These are phyloP conservation scores for Heliconius melpomene DNA, from an alignment of 1,140 invertebrate species.

Conservation along the genomic window DNA sequence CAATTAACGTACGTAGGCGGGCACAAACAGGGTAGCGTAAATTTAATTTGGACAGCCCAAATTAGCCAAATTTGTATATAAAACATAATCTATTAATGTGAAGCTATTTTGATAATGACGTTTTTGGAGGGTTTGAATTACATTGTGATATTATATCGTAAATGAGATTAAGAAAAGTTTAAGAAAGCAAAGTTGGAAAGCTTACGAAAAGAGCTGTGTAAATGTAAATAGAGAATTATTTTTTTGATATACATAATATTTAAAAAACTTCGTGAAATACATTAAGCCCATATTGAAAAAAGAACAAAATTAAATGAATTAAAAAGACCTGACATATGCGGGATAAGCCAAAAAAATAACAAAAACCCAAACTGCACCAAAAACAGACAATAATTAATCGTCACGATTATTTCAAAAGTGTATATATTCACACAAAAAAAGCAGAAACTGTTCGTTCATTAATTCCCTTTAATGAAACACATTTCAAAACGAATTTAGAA, in stretches of 20 bases:
- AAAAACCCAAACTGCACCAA: not conserved
- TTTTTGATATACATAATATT: no score
- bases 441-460: conserved; percentile 7
- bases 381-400: not conserved
- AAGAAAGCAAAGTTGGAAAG: no score
- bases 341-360: no score
- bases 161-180: not conserved
- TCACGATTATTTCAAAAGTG: not conserved
- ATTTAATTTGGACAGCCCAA: conserved; percentile 20
- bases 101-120: conserved; percentile 3
- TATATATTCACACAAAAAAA: not conserved
- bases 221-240: no score
- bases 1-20: conserved; percentile 23
- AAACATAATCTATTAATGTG: not conserved
- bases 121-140: not conserved
- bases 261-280: no score
- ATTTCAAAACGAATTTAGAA: not conserved
- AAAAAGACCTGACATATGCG: no score
- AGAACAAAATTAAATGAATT: no score
- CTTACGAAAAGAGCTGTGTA: no score
- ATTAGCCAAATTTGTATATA: conserved; percentile 15
- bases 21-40: conserved; percentile 10
- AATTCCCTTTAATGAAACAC: not conserved
- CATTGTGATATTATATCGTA: not conserved
- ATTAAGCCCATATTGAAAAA: no score